These are phyloP conservation scores for Bombylius discolor DNA, from an alignment of 2,888 invertebrate genomes.

Conservation along the genomic window DNA sequence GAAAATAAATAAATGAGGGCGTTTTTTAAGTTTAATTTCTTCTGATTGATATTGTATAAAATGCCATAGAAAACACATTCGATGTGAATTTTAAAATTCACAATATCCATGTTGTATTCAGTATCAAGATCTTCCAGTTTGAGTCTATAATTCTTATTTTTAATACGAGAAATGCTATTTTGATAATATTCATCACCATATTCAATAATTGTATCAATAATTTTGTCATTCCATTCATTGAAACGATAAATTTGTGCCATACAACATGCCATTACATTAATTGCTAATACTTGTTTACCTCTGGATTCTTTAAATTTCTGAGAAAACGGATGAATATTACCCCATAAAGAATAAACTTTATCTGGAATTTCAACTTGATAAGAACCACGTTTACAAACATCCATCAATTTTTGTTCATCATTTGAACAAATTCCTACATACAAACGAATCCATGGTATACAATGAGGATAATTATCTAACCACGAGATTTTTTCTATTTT, in stretches of 20 bases:
- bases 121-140: conserved; percentile 42
- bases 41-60: conserved; percentile 43
- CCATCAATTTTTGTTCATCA: neutral
- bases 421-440: neutral
- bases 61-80: conserved; percentile 47
- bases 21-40: conserved; percentile 49
- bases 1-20: conserved; percentile 48
- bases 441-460: conserved; percentile 30
- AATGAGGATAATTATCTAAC: conserved; percentile 27
- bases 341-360: conserved; percentile 55
- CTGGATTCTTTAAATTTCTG: conserved; percentile 42
- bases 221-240: conserved; percentile 48
- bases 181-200: conserved; percentile 45
- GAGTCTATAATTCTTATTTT: conserved; percentile 43
- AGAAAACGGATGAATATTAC: conserved; percentile 49
- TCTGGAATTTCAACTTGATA: conserved; percentile 57
- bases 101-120: conserved; percentile 45
- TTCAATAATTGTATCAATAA: conserved; percentile 49
- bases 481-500: conserved; percentile 29
- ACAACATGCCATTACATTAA: conserved; percentile 45
- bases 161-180: conserved; percentile 39
- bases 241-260: conserved; percentile 47
- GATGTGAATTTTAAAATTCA: conserved; percentile 43
- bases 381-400: conserved; percentile 43
- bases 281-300: conserved; percentile 51